A percentile compares a stretch with the other conserved stretches of the same genome.
These are phyloP conservation scores for Prosopocoilus inquinatus DNA, from an alignment of 2,888 invertebrate species.

Conservation along the genomic window DNA sequence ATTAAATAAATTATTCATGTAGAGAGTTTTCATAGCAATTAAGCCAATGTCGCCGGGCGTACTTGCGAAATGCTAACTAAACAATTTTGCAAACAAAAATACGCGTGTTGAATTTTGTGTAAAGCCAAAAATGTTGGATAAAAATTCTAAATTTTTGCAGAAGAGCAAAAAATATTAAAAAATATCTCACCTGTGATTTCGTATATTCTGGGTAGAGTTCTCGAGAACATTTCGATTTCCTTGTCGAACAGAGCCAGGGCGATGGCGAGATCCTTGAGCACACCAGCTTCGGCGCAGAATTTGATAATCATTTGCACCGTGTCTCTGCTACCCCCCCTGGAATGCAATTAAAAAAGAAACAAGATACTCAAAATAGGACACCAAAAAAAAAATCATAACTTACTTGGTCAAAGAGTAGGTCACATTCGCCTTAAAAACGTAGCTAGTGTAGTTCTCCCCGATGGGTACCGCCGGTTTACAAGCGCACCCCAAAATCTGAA, in stretches of 20 bases:
- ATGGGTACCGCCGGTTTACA: slow-evolving; percentile 36
- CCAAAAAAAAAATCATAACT: background rate
- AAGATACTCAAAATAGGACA: background rate
- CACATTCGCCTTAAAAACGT: slow-evolving; percentile 36
- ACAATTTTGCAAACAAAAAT: too few species aligned
- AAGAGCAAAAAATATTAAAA: background rate
- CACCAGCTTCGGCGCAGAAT: slow-evolving; percentile 39
- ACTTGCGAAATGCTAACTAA: too few species aligned
- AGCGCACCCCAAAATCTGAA: slow-evolving; percentile 31
- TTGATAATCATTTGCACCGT: slow-evolving; percentile 41
- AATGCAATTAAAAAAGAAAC: background rate
- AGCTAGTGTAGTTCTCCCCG: slow-evolving; percentile 43
- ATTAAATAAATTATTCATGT: too few species aligned
- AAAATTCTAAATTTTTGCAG: too few species aligned
- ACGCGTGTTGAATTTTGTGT: too few species aligned
- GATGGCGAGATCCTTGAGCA: slow-evolving; percentile 50
- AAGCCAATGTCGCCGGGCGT: too few species aligned
- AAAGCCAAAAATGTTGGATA: too few species aligned
- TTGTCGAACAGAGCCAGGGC: slow-evolving; percentile 51
- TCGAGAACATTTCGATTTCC: slow-evolving; percentile 50
- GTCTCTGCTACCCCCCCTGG: slow-evolving; percentile 29
- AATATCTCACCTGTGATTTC: slow-evolving; percentile 41
- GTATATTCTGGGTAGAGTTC: slow-evolving; percentile 50
- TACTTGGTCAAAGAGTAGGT: slow-evolving; percentile 22
- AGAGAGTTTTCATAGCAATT: too few species aligned